Conservation (phyloP, 2,113 vertebrate species). For the Artemisiospiza belli region DNA sequence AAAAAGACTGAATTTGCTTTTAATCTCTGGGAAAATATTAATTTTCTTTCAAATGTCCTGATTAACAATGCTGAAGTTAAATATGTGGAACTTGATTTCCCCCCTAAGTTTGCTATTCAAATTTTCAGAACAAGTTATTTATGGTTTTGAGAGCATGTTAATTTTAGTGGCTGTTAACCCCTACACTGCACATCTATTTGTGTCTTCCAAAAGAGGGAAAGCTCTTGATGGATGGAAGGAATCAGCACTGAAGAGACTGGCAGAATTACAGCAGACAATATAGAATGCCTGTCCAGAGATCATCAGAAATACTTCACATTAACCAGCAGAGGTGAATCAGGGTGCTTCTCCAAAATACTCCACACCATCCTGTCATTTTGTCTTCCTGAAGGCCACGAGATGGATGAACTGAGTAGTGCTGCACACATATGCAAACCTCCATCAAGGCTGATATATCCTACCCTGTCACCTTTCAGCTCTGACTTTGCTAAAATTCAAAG, state of each 20-base stretch:
- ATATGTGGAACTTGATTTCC: neutral
- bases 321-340: neutral
- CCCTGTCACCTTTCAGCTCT: neutral
- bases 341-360: neutral
- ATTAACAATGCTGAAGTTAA: neutral
- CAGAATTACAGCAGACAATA: neutral
- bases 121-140: neutral
- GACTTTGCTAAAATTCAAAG: neutral
- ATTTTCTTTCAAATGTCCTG: neutral
- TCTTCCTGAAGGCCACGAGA: neutral
- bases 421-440: neutral
- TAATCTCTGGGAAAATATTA: neutral
- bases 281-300: neutral
- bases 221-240: neutral
- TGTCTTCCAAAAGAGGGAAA: neutral
- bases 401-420: neutral
- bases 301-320: neutral
- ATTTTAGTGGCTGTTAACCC: slow-evolving; percentile 6
- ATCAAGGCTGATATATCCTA: neutral
- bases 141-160: neutral
- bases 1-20: slow-evolving; percentile 20
- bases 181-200: neutral
- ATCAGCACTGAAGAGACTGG: neutral
- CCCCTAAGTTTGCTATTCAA: neutral
- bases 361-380: neutral